phyloP scores from a whole-genome alignment of 2,113 vertebrate species.

The Sebastes schlegelii region DNA sequence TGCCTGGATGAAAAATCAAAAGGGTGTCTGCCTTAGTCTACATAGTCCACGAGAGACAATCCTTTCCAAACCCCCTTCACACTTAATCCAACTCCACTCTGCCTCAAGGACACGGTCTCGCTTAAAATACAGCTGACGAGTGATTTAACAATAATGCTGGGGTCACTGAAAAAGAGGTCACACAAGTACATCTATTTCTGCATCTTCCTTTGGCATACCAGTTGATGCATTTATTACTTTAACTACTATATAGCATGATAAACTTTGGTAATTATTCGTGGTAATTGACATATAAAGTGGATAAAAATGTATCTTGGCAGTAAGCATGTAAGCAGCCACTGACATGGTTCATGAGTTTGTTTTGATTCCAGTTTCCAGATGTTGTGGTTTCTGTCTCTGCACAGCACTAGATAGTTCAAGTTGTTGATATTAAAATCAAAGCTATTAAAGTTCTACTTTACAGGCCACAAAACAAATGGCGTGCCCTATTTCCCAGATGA shows the following conservation, averaged over 20 bases:
- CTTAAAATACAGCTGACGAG: conserved; percentile 18
- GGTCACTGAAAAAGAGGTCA: conserved; percentile 11
- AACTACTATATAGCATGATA: conserved; percentile 8
- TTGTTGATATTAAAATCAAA: conserved; percentile 53
- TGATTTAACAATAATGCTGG: neutral
- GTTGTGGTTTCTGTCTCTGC: conserved; percentile 41
- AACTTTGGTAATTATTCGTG: conserved; percentile 25
- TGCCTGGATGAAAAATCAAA: conserved; percentile 13
- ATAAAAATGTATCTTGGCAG: conserved; percentile 40
- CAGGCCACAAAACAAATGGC: conserved; percentile 7
- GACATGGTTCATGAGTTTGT: conserved; percentile 52
- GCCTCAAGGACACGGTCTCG: conserved; percentile 2
- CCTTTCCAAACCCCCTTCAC: conserved; percentile 1
- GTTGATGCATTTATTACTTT: conserved; percentile 1
- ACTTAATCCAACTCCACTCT: conserved; percentile 10
- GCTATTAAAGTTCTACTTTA: conserved; percentile 22
- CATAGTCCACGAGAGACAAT: neutral
- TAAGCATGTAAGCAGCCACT: conserved; percentile 30
- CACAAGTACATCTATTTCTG: neutral
- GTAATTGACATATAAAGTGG: conserved; percentile 31
- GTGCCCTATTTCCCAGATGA: neutral
- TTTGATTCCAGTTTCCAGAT: conserved; percentile 67
- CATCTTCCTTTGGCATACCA: neutral
- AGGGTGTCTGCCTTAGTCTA: neutral
- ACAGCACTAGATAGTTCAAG: conserved; percentile 21